Evolutionary conservation across 2,797 vertebrate genomes (phyloP).

Genomic region (Sylvilagus floridanus): DNA sequence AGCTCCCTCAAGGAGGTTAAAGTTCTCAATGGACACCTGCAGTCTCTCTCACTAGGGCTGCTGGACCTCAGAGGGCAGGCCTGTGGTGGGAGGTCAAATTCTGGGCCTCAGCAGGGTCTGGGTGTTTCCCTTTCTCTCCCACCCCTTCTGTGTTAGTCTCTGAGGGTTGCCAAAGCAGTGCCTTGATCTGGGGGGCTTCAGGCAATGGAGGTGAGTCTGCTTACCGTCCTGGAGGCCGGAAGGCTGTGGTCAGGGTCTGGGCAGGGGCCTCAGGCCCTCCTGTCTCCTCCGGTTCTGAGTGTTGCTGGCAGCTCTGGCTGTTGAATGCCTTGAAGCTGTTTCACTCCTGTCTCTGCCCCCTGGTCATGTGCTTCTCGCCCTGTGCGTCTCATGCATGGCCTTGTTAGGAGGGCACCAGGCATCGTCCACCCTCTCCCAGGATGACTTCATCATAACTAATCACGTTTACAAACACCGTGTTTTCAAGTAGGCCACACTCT

Average conservation of each 20-base stretch:
- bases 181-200: background rate
- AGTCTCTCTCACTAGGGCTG: background rate
- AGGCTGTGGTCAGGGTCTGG: background rate
- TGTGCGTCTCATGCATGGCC: background rate
- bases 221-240: background rate
- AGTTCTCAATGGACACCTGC: background rate
- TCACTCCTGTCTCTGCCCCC: background rate
- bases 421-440: background rate
- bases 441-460: background rate
- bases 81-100: background rate
- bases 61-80: background rate
- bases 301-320: rapidly evolving
- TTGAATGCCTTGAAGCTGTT: background rate
- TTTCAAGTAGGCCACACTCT: background rate
- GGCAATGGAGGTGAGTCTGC: background rate
- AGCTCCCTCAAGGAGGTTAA: background rate
- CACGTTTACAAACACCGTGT: background rate
- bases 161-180: background rate
- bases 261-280: background rate
- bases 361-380: background rate
- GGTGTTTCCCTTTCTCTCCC: rapidly evolving
- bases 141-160: background rate
- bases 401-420: background rate
- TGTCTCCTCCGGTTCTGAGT: background rate
- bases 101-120: background rate